Evolutionary conservation across 2,113 vertebrate genomes (phyloP), one percentile per base, ranked within the genome.

Genomic region (Limnothrissa miodon): DNA sequence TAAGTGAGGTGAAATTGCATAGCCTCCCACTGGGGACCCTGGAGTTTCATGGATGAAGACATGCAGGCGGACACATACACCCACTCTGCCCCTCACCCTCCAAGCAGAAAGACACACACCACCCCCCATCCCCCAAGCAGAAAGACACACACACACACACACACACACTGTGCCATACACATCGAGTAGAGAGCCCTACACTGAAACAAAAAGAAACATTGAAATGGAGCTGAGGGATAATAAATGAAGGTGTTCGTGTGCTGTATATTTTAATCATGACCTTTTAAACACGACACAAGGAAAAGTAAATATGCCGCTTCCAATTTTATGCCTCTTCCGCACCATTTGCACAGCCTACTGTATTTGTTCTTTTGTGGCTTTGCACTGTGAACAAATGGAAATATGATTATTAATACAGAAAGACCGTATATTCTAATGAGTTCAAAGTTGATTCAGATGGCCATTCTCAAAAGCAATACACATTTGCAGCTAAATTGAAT

Each of bases 11-110:
- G 66, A 74, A 36, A 74, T 39, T 74, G 33, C 66, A 74, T 36
- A 36, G 29, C 33, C 66, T 33, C 29, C 29, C 66, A 39, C 33
- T 74, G 33, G 29, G 66, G 66, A 74, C 25, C 4, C 1, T 1
- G 10, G 13, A 39, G 13, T 74, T 36, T 33, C 33, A 74, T 13
- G 25, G 66, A 74, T 33, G 25, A 74, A 33, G 66, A 11, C 10
- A 33, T 17, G 0, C n/a, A 62, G 10, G 59, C n/a, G n/a, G 29
- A 36, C 66, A 70, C 0, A 70, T 9, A 5, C 59, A 25, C 78
- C 42, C 79, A 46, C 39, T n/a, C n/a, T n/a, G n/a, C n/a, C n/a
- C 85, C 83, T 83, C 74, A 81, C 46, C 46, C n/a, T n/a, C 46
- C 46, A 78, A 39, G 45, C 66, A 81, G 51, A 85, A 17, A 83